Evolutionary conservation across 1,140 invertebrate species (phyloP), one percentile per base, ranked within the genome.

Genomic region (Drosophila baimaii): DNA sequence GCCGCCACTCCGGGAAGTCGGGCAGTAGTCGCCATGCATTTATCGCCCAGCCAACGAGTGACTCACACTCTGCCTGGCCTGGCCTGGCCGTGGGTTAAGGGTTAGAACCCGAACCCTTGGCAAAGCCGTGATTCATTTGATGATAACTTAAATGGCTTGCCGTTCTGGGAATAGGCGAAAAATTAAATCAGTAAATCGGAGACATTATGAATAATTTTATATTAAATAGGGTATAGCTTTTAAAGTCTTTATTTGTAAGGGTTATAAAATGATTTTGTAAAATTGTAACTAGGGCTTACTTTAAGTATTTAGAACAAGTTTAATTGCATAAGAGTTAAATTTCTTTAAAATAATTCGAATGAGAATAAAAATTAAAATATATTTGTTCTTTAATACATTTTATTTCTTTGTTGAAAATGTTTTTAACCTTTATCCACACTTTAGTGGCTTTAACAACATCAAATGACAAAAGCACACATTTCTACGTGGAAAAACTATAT

Each of bases 1-100:
- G 80, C 76, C 51, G 57, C 82, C 74, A 78, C 73, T 54, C 35
- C 62, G 79, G 61, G 59, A 69, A 78, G 71, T 73, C 74, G 62
- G 63, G 59, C 61, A 77, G 68, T 68, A 61, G 78, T 77, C 68
- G 69, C 35, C 63, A 56, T 54, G 70, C 41, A 44, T 58, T 63
- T 56, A 81, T 64, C 37, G 61, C 44, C 56, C 39, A 55, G 19
- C 76, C 29, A 9, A 6, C 19, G 79, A 88, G 31, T 89, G 75
- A 86, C 70, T 71, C 59, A n/a, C n/a, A n/a, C n/a, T n/a, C n/a
- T n/a, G n/a, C n/a, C n/a, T n/a, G n/a, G 21, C 63, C 41, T 5
- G 29, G 15, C 31, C 15, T 9, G 25, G 57, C 47, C 51, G 49
- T 43, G 70, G 47, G 82, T 79, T 72, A 78, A 58, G 70, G 54